Percentiles rank a stretch among this genome's conserved stretches.
These are phyloP conservation scores for Scomberomorus guttatus DNA, from an alignment of 2,797 vertebrate species.

Conservation along the genomic window DNA sequence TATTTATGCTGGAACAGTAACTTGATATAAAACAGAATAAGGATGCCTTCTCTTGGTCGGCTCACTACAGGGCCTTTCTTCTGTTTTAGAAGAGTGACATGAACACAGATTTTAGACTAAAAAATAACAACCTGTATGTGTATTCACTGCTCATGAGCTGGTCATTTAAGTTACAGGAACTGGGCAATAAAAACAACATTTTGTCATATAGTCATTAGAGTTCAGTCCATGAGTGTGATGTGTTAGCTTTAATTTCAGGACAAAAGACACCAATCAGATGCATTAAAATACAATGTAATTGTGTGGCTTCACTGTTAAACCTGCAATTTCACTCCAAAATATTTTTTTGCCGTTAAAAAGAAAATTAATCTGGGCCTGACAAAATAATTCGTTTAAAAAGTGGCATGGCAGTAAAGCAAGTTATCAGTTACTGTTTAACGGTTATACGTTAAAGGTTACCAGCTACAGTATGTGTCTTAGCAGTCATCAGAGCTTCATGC, in stretches of 20 bases:
- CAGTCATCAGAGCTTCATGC: neutral
- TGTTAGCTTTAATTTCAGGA: constrained; percentile 11
- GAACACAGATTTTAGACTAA: constrained; percentile 24
- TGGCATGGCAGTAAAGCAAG: neutral
- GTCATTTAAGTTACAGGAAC: constrained; percentile 19
- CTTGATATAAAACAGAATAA: constrained; percentile 26
- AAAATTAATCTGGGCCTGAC: neutral
- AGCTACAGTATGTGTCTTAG: constrained; percentile 17
- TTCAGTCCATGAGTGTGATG: constrained; percentile 20
- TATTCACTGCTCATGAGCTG: constrained; percentile 3
- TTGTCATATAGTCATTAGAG: constrained; percentile 16
- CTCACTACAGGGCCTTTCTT: constrained; percentile 9
- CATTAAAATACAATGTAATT: neutral
- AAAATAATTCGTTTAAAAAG: neutral
- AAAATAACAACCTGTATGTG: constrained; percentile 22
- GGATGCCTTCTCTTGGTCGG: constrained; percentile 11
- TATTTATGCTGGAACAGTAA: neutral
- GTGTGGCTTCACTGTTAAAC: constrained; percentile 16
- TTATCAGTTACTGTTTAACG: neutral
- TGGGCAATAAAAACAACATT: constrained; percentile 23
- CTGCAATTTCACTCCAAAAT: constrained; percentile 23
- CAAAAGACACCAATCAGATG: constrained; percentile 11
- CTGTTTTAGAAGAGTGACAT: constrained; percentile 25
- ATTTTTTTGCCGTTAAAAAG: neutral
- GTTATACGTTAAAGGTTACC: neutral